Conservation (phyloP, 2,888 invertebrate species). For the Venusia cambrica region DNA sequence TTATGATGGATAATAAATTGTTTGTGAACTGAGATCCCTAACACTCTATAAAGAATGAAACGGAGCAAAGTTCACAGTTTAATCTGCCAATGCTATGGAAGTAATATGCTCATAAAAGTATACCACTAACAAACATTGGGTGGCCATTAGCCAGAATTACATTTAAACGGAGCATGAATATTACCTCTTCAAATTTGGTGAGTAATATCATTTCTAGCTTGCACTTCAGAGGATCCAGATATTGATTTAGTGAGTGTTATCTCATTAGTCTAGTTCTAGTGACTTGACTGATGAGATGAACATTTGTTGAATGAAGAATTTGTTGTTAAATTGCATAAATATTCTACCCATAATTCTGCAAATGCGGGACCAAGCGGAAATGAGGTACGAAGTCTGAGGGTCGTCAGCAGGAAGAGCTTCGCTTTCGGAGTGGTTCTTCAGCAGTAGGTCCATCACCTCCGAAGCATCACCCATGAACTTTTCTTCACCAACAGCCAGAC, state of each 20-base stretch:
- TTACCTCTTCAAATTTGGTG: constrained; percentile 94
- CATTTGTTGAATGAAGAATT: too few relatives aligned
- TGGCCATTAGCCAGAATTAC: too few relatives aligned
- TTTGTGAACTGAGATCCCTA: constrained; percentile 73
- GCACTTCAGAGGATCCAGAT: constrained; percentile 94
- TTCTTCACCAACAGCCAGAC: constrained; percentile 88
- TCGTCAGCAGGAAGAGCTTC: constrained; percentile 95
- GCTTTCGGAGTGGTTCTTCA: constrained; percentile 94
- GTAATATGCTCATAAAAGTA: constrained; percentile 51
- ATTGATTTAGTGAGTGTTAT: constrained; percentile 91
- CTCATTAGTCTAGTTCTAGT: too few relatives aligned
- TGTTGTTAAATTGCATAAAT: too few relatives aligned
- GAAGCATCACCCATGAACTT: constrained; percentile 95
- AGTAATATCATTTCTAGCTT: constrained; percentile 95
- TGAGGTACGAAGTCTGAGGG: constrained; percentile 98
- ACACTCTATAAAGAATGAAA: constrained; percentile 59
- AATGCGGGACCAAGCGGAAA: constrained; percentile 99
- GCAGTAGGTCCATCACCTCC: constrained; percentile 96
- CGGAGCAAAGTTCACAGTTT: constrained; percentile 69
- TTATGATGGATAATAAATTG: too few relatives aligned
- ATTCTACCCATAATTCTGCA: constrained; percentile 94
- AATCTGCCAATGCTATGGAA: constrained; percentile 77
- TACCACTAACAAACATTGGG: constrained; percentile 79
- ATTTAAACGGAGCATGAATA: too few relatives aligned
- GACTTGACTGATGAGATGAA: too few relatives aligned